These are phyloP conservation scores for Symphodus melops DNA, from an alignment of 2,113 vertebrate species.

Conservation along the genomic window DNA sequence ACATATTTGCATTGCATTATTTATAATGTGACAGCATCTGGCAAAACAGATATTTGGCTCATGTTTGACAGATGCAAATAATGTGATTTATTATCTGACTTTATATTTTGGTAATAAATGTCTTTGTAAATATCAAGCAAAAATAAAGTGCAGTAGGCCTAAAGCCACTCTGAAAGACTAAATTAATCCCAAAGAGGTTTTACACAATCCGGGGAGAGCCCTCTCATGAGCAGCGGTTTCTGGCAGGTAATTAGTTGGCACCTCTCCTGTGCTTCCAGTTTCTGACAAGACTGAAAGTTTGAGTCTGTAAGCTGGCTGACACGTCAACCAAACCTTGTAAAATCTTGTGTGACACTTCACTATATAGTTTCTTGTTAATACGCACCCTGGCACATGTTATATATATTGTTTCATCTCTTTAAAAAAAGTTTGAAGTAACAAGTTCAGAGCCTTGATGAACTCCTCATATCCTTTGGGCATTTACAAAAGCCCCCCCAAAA, in stretches of 20 bases:
- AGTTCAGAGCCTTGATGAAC: slow-evolving; percentile 1
- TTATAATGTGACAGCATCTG: slow-evolving; percentile 25
- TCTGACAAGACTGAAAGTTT: slow-evolving; percentile 70
- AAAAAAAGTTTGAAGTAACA: slow-evolving; percentile 21
- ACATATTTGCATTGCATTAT: slow-evolving; percentile 37
- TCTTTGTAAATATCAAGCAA: slow-evolving; percentile 21
- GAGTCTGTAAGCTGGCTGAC: slow-evolving; percentile 74
- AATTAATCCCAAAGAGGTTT: slow-evolving; percentile 50
- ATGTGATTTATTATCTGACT: slow-evolving; percentile 36
- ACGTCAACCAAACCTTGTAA: slow-evolving; percentile 75
- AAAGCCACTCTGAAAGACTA: slow-evolving; percentile 21
- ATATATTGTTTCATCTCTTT: slow-evolving; percentile 37
- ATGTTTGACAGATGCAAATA: slow-evolving; percentile 22
- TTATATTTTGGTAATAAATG: slow-evolving; percentile 31
- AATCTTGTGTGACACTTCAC: slow-evolving; percentile 66
- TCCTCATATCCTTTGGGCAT: background rate
- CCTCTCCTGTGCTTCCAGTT: slow-evolving; percentile 63
- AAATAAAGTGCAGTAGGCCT: slow-evolving; percentile 5
- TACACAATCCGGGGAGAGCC: slow-evolving; percentile 63
- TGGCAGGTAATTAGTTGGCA: slow-evolving; percentile 75
- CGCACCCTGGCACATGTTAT: slow-evolving; percentile 32
- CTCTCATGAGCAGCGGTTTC: slow-evolving; percentile 63
- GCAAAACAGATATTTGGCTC: slow-evolving; percentile 26
- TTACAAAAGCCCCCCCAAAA: slow-evolving; percentile 26
- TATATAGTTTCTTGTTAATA: slow-evolving; percentile 70